Percentiles rank a stretch among this genome's conserved stretches.
phyloP scores from a whole-genome alignment of 2,888 invertebrate genomes.

The Scaptomyza parva region DNA sequence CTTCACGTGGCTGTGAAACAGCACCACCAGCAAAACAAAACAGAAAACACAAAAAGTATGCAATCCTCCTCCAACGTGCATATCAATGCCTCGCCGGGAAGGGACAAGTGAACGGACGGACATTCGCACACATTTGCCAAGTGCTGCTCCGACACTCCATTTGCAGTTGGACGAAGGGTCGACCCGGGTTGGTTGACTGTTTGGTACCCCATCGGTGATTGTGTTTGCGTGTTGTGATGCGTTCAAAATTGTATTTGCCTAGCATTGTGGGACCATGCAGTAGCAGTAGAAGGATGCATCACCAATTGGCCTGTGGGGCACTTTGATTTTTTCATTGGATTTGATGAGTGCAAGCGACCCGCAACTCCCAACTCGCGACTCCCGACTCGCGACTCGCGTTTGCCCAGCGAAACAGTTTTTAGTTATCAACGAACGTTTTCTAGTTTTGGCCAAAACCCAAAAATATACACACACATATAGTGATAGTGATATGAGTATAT shows the following conservation, averaged over 20 bases:
- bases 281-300: constrained; percentile 44
- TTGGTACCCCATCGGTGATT: constrained; percentile 61
- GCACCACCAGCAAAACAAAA: constrained; percentile 40
- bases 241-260: constrained; percentile 78
- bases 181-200: constrained; percentile 9
- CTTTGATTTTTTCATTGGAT: constrained; percentile 72
- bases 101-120: constrained; percentile 30
- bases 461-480: constrained; percentile 2
- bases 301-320: constrained; percentile 68
- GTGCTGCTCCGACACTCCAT: constrained; percentile 72
- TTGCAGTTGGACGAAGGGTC: constrained; percentile 54
- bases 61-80: constrained; percentile 54
- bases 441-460: constrained; percentile 60
- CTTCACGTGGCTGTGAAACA: constrained; percentile 70
- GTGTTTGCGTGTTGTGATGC: constrained; percentile 81
- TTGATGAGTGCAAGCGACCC: constrained; percentile 77
- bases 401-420: constrained; percentile 47
- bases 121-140: constrained; percentile 59
- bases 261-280: constrained; percentile 55
- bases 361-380: too few species aligned
- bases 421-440: constrained; percentile 72
- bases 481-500: neutral
- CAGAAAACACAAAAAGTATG: constrained; percentile 50
- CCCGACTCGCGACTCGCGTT: too few species aligned
- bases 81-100: constrained; percentile 52